These are phyloP conservation scores for Pteria penguin DNA, from an alignment of 2,888 invertebrate genomes.

Conservation along the genomic window DNA sequence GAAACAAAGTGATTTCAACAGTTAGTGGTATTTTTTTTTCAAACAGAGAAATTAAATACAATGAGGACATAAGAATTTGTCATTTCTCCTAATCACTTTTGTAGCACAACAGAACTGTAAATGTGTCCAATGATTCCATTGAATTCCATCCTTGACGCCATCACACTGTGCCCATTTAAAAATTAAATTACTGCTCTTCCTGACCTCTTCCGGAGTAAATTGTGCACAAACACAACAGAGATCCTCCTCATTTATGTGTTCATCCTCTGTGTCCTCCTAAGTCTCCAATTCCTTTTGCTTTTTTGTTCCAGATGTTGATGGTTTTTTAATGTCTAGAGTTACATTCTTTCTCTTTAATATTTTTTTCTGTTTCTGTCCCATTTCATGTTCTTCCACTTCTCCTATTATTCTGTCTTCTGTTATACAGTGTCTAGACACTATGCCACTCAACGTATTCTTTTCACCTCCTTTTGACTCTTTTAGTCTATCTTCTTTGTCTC, in stretches of 20 bases:
- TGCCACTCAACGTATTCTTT: not conserved
- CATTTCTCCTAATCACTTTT: not conserved
- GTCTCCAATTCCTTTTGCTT: not conserved
- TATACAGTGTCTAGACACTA: not conserved
- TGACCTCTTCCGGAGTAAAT: no score
- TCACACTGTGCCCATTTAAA: no score
- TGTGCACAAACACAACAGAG: not conserved
- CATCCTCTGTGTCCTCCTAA: not conserved
- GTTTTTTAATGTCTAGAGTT: no score
- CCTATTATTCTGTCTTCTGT: not conserved
- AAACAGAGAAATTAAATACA: no score
- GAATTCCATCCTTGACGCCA: no score
- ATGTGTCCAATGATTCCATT: no score
- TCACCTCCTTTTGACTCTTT: not conserved
- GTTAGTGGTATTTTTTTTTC: no score
- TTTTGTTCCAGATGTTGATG: not conserved
- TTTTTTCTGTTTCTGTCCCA: not conserved
- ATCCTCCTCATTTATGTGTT: not conserved
- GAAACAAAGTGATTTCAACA: no score
- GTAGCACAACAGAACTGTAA: no score
- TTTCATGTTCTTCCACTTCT: not conserved
- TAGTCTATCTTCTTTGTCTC: not conserved
- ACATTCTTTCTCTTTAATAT: not conserved
- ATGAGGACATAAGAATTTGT: slow-evolving; percentile 1
- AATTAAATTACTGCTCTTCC: no score